Evolutionary conservation across 2,888 invertebrate species (phyloP).

Genomic region (Phania funesta): DNA sequence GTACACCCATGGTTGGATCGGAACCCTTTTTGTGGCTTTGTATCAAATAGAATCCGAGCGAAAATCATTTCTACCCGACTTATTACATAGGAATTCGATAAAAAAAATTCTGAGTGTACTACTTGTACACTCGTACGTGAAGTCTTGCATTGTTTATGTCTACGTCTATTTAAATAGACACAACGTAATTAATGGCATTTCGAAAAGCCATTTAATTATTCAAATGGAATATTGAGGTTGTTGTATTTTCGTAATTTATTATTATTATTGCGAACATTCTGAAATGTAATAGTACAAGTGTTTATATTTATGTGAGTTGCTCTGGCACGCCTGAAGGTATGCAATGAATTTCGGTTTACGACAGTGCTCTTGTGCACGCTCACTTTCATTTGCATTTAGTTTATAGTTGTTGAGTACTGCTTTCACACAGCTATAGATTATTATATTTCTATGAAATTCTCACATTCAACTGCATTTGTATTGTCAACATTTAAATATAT

Average conservation of each 20-base stretch:
- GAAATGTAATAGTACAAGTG: constrained; percentile 36
- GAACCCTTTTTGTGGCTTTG: no score
- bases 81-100: no score
- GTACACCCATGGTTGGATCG: no score
- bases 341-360: constrained; percentile 56
- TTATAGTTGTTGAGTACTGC: constrained; percentile 3
- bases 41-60: no score
- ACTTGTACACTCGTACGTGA: no score
- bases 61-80: no score
- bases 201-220: constrained; percentile 56
- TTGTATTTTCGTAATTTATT: constrained; percentile 39
- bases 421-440: no score
- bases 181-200: constrained; percentile 48
- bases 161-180: constrained; percentile 7
- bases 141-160: not conserved
- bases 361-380: not conserved
- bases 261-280: constrained; percentile 18
- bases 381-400: not conserved
- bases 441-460: no score
- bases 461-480: constrained; percentile 30
- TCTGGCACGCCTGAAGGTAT: constrained; percentile 56
- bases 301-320: constrained; percentile 44
- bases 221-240: constrained; percentile 44
- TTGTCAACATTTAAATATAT: constrained; percentile 42
- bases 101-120: no score